Conservation (phyloP, 1,140 invertebrate genomes). For the Zelostemma sp. region DNA sequence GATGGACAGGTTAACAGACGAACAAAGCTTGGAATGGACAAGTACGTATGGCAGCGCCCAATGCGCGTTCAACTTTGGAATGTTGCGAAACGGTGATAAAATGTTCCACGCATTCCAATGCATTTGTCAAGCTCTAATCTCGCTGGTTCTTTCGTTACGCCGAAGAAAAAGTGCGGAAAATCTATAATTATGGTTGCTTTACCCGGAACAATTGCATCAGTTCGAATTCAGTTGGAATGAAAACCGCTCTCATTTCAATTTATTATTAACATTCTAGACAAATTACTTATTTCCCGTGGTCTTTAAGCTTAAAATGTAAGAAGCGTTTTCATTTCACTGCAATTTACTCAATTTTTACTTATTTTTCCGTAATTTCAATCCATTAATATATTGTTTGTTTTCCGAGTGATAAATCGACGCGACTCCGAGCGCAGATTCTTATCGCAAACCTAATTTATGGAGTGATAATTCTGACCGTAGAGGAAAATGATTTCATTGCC, state of each 20-base stretch:
- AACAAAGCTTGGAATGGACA: constrained; percentile 21
- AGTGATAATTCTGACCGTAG: not conserved
- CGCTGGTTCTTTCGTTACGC: no score
- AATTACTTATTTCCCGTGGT: no score
- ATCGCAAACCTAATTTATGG: not conserved
- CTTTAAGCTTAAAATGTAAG: no score
- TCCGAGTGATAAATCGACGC: not conserved
- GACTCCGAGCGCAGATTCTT: not conserved
- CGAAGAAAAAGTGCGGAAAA: no score
- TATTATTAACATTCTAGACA: no score
- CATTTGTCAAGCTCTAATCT: constrained; percentile 3
- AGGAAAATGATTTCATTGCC: constrained; percentile 1
- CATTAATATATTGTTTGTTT: no score
- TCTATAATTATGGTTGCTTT: no score
- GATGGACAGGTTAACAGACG: constrained; percentile 30
- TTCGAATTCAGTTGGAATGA: no score
- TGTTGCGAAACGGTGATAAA: constrained; percentile 13
- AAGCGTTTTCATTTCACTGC: no score
- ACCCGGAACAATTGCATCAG: no score
- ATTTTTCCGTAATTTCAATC: no score
- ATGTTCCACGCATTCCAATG: not conserved
- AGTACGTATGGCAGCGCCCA: constrained; percentile 15
- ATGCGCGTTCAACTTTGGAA: constrained; percentile 14
- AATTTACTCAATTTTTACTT: not conserved
- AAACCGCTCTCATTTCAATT: no score